Conservation (phyloP, 2,113 vertebrate genomes). For the Dissostichus mawsoni region DNA sequence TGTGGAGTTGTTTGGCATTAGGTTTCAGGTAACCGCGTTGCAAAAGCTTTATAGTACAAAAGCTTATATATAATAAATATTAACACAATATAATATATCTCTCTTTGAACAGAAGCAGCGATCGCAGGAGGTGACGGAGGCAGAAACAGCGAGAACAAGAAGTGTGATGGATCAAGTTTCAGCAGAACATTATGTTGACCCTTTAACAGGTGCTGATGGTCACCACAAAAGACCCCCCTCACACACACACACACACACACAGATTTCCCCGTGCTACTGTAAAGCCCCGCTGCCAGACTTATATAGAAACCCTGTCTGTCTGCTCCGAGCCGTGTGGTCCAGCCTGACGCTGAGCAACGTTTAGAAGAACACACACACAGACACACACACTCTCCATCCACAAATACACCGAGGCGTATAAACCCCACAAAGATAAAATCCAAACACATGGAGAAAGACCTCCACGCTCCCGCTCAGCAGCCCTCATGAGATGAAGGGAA, state of each 20-base stretch:
- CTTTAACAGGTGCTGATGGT: constrained; percentile 8
- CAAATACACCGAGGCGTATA: constrained; percentile 1
- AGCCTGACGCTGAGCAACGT: constrained; percentile 32
- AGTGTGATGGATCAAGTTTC: no score
- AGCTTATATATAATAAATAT: no score
- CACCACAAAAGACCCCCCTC: constrained; percentile 25
- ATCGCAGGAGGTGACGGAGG: no score
- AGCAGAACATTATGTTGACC: no score
- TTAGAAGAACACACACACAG: constrained; percentile 23
- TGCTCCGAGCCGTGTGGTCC: constrained; percentile 68
- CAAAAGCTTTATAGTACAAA: no score
- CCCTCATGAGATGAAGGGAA: constrained; percentile 43
- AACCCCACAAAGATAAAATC: constrained; percentile 52
- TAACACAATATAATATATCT: no score
- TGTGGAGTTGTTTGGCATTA: no score
- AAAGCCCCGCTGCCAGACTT: constrained; percentile 66
- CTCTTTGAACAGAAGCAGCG: no score
- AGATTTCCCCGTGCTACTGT: constrained; percentile 62
- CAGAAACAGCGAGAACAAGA: no score
- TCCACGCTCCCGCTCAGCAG: constrained; percentile 31
- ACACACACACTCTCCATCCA: constrained; percentile 11
- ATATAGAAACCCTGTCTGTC: constrained; percentile 66
- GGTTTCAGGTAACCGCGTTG: no score
- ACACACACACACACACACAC: constrained; percentile 9
- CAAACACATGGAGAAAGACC: constrained; percentile 28